A percentile compares a stretch with the other conserved stretches of the same genome.
These are phyloP conservation scores for Amphipyra berbera DNA, from an alignment of 2,888 invertebrate genomes.

Conservation along the genomic window DNA sequence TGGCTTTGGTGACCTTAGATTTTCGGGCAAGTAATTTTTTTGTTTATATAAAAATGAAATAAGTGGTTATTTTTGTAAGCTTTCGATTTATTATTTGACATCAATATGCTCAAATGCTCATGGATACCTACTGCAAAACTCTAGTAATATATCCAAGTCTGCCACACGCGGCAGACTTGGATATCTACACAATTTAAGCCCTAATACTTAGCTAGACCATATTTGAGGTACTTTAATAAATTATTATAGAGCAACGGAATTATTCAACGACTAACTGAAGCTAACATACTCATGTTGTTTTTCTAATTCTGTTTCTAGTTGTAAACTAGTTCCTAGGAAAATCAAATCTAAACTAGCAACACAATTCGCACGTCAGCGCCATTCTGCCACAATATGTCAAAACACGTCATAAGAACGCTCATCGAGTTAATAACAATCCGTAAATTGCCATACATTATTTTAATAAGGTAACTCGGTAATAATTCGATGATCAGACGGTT, in stretches of 20 bases:
- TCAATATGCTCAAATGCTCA: too few relatives aligned
- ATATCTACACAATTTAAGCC: too few relatives aligned
- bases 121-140: too few relatives aligned
- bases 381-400: constrained; percentile 45
- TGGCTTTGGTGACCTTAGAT: constrained; percentile 39
- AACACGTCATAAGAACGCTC: constrained; percentile 44
- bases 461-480: constrained; percentile 70
- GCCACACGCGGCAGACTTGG: too few relatives aligned
- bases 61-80: not conserved
- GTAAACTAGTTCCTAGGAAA: constrained; percentile 22
- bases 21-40: constrained; percentile 2
- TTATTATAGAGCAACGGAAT: too few relatives aligned
- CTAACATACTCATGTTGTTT: too few relatives aligned
- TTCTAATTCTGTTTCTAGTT: too few relatives aligned
- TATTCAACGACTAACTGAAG: too few relatives aligned
- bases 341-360: constrained; percentile 19
- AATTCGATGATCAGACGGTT: constrained; percentile 72
- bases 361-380: constrained; percentile 55
- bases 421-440: constrained; percentile 63
- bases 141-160: too few relatives aligned
- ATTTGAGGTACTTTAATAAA: too few relatives aligned
- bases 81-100: not conserved
- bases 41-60: not conserved
- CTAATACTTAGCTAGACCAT: too few relatives aligned
- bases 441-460: constrained; percentile 74